Evolutionary conservation across 2,888 invertebrate species (phyloP).

Genomic region (Brachyptera putata): DNA sequence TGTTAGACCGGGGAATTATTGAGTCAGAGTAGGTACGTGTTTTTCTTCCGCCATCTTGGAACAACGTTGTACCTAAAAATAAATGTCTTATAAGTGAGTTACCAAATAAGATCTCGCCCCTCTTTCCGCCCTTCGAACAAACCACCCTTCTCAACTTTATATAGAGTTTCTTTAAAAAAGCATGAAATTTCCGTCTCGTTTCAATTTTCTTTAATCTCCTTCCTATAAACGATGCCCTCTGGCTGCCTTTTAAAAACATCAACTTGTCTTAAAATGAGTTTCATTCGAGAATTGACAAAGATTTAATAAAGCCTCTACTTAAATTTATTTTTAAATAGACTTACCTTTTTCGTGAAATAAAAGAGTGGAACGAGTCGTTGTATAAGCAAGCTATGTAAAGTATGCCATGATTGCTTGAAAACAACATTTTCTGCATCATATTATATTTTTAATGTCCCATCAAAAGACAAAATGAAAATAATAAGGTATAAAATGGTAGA

Average conservation of each 20-base stretch:
- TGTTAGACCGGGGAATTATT: not conserved
- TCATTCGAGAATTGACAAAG: constrained; percentile 36
- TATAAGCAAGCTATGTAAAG: constrained; percentile 18
- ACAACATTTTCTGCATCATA: constrained; percentile 31
- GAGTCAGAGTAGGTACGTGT: not conserved
- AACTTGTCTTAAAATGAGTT: constrained; percentile 35
- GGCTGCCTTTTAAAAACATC: constrained; percentile 35
- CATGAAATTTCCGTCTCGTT: constrained; percentile 35
- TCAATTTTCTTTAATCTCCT: constrained; percentile 35
- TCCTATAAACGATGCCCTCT: constrained; percentile 32
- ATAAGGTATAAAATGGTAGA: constrained; percentile 27
- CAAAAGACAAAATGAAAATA: constrained; percentile 28
- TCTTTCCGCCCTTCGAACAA: constrained; percentile 4
- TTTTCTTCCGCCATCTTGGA: constrained; percentile 7
- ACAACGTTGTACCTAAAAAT: constrained; percentile 29
- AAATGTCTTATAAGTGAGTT: constrained; percentile 34
- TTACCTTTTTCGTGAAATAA: constrained; percentile 17
- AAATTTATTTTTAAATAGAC: constrained; percentile 25
- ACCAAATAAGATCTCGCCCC: constrained; percentile 31
- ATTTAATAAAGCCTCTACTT: constrained; percentile 34
- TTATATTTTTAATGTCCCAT: constrained; percentile 31
- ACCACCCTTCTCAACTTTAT: not conserved
- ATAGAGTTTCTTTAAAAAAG: constrained; percentile 21
- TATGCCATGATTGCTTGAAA: constrained; percentile 26
- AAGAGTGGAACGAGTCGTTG: constrained; percentile 14